Base-by-base conservation (phyloP, 2,888 invertebrate genomes). In the Rhingia campestris region DNA sequence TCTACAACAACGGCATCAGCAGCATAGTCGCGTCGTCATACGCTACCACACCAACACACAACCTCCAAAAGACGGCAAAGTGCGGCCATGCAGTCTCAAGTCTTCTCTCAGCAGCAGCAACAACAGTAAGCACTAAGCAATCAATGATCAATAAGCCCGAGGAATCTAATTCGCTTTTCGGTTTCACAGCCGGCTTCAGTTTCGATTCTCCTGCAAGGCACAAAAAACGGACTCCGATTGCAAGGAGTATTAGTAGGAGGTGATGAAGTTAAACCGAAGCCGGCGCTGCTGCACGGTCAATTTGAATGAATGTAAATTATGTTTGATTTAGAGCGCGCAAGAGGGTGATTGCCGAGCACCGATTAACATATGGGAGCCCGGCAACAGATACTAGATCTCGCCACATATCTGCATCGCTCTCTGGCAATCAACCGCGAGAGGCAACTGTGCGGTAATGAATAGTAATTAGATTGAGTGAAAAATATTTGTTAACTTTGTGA, bases 81-180 rank as follows among this genome's bases (percentile, higher is more conserved):
- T 22, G 22, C 33, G 47, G 10, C 51, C 51, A 4, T 0, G 33
- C 53, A 51, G 53, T 43, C 12, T 37, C 4, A n/a, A 22, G 22
- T 22, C 22, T 22, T 22, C 22, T 22, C 22, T 22, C 22, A 22
- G 22, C 22, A 22, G 22, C 32, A 49, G 22, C 63, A 49, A 75
- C 64, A 75, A 77, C 79, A 69, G 67, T 49, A 66, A 74, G 58
- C 69, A 64, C 80, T 37, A 75, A 66, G 84, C 66, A 80, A 84
- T 84, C 84, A 80, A 79, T 84, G 80, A 84, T 84, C 84, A 84
- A 80, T 80, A 80, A 80, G 84, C 84, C 84, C 61, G 80, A 75
- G 84, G 84, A 84, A 74, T 70, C 80, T 84, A 80, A 75, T 75
- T 84, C 75, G 70, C 59, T 70, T 70, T 79, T 80, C 53, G 69